Evolutionary conservation across 2,113 vertebrate species (phyloP), one percentile per base, ranked within the genome.

Genomic region (Myrmecobius fasciatus): DNA sequence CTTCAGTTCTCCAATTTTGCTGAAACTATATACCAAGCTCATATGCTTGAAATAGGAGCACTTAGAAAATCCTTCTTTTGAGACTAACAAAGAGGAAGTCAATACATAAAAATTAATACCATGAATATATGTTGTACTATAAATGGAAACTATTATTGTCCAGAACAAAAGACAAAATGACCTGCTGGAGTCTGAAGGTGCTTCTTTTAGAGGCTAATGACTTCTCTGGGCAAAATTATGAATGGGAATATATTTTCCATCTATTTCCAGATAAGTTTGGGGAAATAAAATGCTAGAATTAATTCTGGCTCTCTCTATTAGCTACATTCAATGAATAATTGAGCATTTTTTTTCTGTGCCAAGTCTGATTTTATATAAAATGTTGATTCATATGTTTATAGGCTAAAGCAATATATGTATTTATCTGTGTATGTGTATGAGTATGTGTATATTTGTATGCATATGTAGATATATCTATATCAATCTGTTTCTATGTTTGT

Each of bases 321-420:
- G 17, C 94, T 91, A 96, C 22, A 83, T 83, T 67, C 95, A 94
- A 54, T 88, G 8, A 93, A 12, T 24, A 92, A 56, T 51, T 92
- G 48, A 26, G 43, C 25, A 91, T 92, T 96, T 92, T 7, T 91
- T 22, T 91, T 83, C 92, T 89, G 26, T 91, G n/a, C 43, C 93
- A 92, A 92, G 92, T 7, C 83, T 47, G 52, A 94, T 31, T 60
- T 60, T 60, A 31, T 60, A 28, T 60, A 60, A 60, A 60, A 31
- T 31, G 56, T 60, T 60, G 56, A 54, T 9, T 54, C 7, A 54
- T 8, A 54, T 25, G 10, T 31, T 60, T 67, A 67, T 3, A 67
- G 31, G 25, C 54, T 28, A 56, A 56, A 56, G 11, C 2, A 28
- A 31, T 31, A 28, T 10, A 56, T 56, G 0, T 56, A 2, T 56